These are phyloP conservation scores for Trachymyrmex cornetzi DNA, from an alignment of 1,140 invertebrate species.

Conservation along the genomic window DNA sequence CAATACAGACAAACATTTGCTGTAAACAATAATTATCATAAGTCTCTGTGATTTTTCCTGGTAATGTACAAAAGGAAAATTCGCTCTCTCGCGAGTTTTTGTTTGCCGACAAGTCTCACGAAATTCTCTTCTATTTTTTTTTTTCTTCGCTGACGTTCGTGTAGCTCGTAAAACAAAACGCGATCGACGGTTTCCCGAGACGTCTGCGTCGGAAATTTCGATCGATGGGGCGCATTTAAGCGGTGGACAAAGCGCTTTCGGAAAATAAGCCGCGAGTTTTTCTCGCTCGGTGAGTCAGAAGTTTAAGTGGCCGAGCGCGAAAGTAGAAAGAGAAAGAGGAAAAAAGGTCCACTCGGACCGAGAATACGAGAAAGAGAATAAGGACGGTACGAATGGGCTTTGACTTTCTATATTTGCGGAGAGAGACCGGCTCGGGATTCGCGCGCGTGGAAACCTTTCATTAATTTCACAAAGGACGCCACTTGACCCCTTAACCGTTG, in stretches of 20 bases:
- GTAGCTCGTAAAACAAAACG: slow-evolving; percentile 41
- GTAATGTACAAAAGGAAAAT: not conserved
- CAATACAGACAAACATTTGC: not conserved
- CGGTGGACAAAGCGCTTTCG: slow-evolving; percentile 56
- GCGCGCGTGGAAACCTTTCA: slow-evolving; percentile 70
- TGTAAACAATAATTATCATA: slow-evolving; percentile 4
- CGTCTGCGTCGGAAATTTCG: slow-evolving; percentile 44
- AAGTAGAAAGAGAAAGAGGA: slow-evolving; percentile 23
- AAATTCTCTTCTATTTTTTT: not conserved
- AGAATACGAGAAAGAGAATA: slow-evolving; percentile 18
- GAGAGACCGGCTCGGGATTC: slow-evolving; percentile 25
- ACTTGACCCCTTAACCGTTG: slow-evolving; percentile 70
- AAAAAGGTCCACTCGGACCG: not conserved
- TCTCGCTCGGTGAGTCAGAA: slow-evolving; percentile 51
- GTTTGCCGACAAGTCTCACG: not conserved
- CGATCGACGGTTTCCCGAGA: slow-evolving; percentile 43
- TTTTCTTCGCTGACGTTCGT: slow-evolving; percentile 8
- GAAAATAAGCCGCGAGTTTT: slow-evolving; percentile 66
- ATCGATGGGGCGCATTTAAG: slow-evolving; percentile 36
- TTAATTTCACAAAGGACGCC: slow-evolving; percentile 71
- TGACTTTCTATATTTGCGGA: slow-evolving; percentile 60
- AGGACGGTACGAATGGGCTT: slow-evolving; percentile 54
- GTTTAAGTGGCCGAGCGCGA: slow-evolving; percentile 44
- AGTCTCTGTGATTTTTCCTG: slow-evolving; percentile 19
- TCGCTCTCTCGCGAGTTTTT: not conserved